A percentile compares a stretch with the other conserved stretches of the same genome.
Evolutionary conservation across 1,140 invertebrate genomes (phyloP).

Genomic region (Ostrea denselamellosa): DNA sequence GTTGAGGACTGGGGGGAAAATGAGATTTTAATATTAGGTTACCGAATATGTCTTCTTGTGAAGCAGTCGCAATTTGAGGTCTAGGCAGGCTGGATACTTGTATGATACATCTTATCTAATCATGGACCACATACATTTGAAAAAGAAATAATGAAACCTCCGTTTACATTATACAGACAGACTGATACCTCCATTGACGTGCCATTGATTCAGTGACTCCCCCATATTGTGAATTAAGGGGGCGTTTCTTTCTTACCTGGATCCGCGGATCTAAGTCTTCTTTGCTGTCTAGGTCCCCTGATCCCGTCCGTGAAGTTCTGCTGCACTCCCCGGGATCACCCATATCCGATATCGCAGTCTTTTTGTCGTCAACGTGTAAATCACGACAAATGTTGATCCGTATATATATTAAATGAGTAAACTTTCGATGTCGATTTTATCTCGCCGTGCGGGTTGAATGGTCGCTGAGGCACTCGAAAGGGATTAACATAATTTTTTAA

Average conservation of each 20-base stretch:
- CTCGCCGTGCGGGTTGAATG: neutral
- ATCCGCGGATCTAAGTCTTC: constrained; percentile 29
- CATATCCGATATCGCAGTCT: neutral
- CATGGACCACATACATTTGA: no score
- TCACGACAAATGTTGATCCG: neutral
- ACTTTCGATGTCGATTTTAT: constrained; percentile 27
- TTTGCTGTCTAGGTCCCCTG: neutral
- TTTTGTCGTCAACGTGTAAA: neutral
- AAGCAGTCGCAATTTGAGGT: no score
- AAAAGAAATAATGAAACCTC: no score
- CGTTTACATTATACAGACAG: no score
- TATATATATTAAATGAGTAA: neutral
- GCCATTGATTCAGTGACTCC: neutral
- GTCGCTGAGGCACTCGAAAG: neutral
- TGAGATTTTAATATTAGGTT: no score
- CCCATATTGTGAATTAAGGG: neutral
- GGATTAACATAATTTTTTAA: neutral
- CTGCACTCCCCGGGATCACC: neutral
- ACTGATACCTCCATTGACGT: no score
- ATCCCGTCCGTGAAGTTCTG: neutral
- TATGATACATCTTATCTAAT: no score
- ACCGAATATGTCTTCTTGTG: no score
- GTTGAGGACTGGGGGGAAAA: no score
- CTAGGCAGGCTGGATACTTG: no score
- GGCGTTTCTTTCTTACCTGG: constrained; percentile 37